Conservation (phyloP, 2,113 vertebrate genomes). For the Litocranius walleri region DNA sequence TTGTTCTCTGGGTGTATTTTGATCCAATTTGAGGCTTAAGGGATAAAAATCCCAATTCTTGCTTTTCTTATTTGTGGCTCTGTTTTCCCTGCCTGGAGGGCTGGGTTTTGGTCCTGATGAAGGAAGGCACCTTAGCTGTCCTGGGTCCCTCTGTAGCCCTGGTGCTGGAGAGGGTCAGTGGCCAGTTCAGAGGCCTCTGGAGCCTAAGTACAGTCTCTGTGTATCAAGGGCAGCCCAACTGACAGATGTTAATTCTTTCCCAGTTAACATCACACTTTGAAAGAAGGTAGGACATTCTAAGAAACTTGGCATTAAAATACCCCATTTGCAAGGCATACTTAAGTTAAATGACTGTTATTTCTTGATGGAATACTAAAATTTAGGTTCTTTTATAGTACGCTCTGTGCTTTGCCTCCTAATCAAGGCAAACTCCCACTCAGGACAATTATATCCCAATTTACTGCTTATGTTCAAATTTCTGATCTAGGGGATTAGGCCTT, state of each 20-base stretch:
- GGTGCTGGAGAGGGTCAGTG: fast-evolving
- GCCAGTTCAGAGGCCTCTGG: not conserved
- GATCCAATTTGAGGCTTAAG: not conserved
- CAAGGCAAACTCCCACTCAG: constrained; percentile 51
- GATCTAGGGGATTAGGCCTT: constrained; percentile 40
- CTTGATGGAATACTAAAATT: not conserved
- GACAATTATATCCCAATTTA: constrained; percentile 57
- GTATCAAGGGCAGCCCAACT: not conserved
- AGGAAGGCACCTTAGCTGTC: not conserved
- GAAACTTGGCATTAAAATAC: not conserved
- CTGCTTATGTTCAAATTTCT: constrained; percentile 53
- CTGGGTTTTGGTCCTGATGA: not conserved
- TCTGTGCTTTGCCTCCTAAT: constrained; percentile 5
- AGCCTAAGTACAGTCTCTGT: not conserved
- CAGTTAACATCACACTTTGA: not conserved
- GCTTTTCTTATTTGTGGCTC: not conserved
- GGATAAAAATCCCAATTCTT: not conserved
- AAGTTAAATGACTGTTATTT: constrained; percentile 55
- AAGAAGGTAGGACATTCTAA: not conserved
- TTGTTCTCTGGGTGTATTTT: not conserved
- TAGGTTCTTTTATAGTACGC: constrained; percentile 26
- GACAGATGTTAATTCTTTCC: not conserved
- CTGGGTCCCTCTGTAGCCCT: not conserved
- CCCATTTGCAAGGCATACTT: not conserved
- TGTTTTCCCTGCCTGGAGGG: not conserved